Percentiles rank a stretch among this genome's conserved stretches.
phyloP scores from a whole-genome alignment of 1,140 invertebrate species.

The Asbolus verrucosus region DNA sequence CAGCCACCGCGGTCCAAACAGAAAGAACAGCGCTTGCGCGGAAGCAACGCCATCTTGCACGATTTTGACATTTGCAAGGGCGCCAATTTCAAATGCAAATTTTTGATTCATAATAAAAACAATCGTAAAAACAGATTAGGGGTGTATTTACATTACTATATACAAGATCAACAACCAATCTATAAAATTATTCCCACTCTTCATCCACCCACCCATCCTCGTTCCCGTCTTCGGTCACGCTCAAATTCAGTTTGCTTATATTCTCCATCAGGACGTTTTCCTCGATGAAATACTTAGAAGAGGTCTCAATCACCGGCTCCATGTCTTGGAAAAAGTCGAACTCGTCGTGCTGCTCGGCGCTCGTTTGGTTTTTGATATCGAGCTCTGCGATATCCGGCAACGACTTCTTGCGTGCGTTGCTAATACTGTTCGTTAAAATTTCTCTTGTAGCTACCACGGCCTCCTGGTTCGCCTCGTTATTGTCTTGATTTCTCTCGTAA shows the following conservation, averaged over 20 bases:
- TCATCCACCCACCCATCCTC: slow-evolving; percentile 62
- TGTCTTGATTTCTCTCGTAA: background rate
- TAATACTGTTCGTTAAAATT: too few relatives aligned
- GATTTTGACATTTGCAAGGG: background rate
- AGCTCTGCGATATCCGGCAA: slow-evolving; percentile 76
- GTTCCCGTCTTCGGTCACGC: slow-evolving; percentile 47
- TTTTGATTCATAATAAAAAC: too few relatives aligned
- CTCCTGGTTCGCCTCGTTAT: background rate
- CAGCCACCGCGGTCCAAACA: slow-evolving; percentile 51
- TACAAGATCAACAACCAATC: too few relatives aligned
- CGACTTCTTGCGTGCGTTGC: slow-evolving; percentile 56
- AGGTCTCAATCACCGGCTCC: slow-evolving; percentile 82
- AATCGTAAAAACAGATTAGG: slow-evolving; percentile 7
- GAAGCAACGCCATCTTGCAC: slow-evolving; percentile 39
- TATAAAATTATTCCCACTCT: too few relatives aligned
- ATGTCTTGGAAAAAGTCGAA: slow-evolving; percentile 87
- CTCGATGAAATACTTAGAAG: slow-evolving; percentile 63
- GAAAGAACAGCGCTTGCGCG: slow-evolving; percentile 52
- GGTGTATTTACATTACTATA: slow-evolving; percentile 17
- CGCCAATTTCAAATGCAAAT: slow-evolving; percentile 18
- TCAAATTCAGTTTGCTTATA: slow-evolving; percentile 55
- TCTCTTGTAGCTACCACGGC: too few relatives aligned
- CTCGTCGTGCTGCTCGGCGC: slow-evolving; percentile 68
- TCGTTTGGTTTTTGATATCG: slow-evolving; percentile 78
- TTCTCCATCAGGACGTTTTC: slow-evolving; percentile 41